Conservation (phyloP, 2,113 vertebrate species). For the Pycnonotus jocosus region DNA sequence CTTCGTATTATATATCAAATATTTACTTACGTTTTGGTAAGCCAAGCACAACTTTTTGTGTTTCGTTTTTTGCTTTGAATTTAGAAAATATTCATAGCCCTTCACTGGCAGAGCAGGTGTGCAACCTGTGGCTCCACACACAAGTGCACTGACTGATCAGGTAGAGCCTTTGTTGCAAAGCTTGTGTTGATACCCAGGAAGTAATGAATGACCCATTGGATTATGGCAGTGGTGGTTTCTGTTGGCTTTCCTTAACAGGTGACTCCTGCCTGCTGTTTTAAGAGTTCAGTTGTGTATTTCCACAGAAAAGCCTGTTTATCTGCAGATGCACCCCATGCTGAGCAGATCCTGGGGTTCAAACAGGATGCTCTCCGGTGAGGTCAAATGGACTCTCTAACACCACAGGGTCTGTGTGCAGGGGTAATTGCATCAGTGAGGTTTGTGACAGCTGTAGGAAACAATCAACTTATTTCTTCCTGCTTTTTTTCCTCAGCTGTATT, state of each 20-base stretch:
- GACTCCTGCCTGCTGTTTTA: background rate
- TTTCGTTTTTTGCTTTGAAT: background rate
- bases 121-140: background rate
- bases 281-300: background rate
- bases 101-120: background rate
- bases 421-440: background rate
- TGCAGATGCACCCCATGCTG: background rate
- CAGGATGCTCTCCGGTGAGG: background rate
- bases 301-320: background rate
- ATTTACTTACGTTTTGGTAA: background rate
- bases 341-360: background rate
- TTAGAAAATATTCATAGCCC: background rate
- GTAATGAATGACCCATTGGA: background rate
- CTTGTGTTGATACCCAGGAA: background rate
- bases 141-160: accelerated
- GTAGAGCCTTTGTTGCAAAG: background rate
- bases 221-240: background rate
- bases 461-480: background rate
- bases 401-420: background rate
- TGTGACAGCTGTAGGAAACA: background rate
- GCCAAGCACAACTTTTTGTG: background rate
- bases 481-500: background rate
- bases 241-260: background rate
- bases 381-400: background rate
- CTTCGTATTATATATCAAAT: background rate